Evolutionary conservation across 2,113 vertebrate genomes (phyloP).

Genomic region (Thomomys bottae): DNA sequence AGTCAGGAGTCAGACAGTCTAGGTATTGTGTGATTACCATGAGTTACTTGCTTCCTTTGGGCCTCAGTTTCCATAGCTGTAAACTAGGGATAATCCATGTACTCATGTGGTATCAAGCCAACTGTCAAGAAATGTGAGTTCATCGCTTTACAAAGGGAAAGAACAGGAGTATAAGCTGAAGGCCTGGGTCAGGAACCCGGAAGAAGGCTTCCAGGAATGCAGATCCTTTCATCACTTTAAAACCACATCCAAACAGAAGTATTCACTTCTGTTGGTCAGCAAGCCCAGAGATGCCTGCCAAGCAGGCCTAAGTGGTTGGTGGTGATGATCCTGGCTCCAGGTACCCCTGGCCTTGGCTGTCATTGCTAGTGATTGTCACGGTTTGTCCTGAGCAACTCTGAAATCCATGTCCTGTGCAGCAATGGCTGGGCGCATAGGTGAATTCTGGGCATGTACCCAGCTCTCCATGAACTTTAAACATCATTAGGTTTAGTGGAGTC

Average conservation of each 20-base stretch:
- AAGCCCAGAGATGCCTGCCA: neutral
- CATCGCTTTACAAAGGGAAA: conserved; percentile 52
- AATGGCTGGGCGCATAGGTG: conserved; percentile 63
- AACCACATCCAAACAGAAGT: conserved; percentile 58
- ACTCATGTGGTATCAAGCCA: neutral
- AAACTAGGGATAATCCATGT: neutral
- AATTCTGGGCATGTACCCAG: conserved; percentile 74
- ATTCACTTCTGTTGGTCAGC: conserved; percentile 33
- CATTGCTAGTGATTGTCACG: conserved; percentile 41
- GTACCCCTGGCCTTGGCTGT: neutral
- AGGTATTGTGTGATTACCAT: neutral
- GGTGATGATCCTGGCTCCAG: neutral
- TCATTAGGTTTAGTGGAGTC: conserved; percentile 70
- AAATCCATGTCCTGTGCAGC: conserved; percentile 58
- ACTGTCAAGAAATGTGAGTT: conserved; percentile 41
- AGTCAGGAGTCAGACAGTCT: neutral
- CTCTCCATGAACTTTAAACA: conserved; percentile 67
- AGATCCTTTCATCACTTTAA: conserved; percentile 59
- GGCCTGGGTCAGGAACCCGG: neutral
- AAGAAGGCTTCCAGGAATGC: conserved; percentile 58
- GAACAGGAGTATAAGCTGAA: conserved; percentile 25
- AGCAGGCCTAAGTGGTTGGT: too few species aligned
- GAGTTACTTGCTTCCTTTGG: neutral
- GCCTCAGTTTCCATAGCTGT: neutral
- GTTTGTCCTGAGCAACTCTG: conserved; percentile 44